Conservation (phyloP, 2,113 vertebrate species). For the Onychorhynchus coronatus region DNA sequence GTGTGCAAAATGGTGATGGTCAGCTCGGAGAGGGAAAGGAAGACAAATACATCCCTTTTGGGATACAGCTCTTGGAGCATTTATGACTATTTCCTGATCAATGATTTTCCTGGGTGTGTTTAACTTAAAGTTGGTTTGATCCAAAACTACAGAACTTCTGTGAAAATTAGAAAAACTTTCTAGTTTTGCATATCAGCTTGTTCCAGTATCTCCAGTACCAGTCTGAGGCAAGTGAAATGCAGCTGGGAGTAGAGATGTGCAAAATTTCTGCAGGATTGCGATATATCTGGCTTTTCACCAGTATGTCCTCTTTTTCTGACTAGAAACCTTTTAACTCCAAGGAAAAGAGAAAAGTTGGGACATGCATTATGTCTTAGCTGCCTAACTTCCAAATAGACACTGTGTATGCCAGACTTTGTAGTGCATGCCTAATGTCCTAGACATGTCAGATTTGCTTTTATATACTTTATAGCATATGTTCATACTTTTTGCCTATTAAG, state of each 20-base stretch:
- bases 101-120: neutral
- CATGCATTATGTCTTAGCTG: neutral
- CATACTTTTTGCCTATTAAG: neutral
- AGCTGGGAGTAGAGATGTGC: neutral
- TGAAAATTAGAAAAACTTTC: neutral
- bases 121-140: neutral
- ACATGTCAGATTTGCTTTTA: neutral
- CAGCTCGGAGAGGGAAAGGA: neutral
- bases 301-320: neutral
- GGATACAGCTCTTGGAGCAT: neutral
- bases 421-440: neutral
- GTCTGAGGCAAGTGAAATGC: neutral
- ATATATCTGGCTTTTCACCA: neutral
- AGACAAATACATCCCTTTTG: neutral
- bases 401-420: neutral
- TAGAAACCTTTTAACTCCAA: neutral
- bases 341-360: neutral
- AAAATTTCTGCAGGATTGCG: neutral
- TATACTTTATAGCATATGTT: neutral
- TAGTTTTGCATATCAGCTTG: neutral
- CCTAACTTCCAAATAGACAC: neutral
- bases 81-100: neutral
- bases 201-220: neutral
- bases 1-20: fast-evolving
- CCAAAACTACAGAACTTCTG: neutral